Base-by-base conservation (phyloP, 1,140 invertebrate species). In the Anastrepha obliqua region DNA sequence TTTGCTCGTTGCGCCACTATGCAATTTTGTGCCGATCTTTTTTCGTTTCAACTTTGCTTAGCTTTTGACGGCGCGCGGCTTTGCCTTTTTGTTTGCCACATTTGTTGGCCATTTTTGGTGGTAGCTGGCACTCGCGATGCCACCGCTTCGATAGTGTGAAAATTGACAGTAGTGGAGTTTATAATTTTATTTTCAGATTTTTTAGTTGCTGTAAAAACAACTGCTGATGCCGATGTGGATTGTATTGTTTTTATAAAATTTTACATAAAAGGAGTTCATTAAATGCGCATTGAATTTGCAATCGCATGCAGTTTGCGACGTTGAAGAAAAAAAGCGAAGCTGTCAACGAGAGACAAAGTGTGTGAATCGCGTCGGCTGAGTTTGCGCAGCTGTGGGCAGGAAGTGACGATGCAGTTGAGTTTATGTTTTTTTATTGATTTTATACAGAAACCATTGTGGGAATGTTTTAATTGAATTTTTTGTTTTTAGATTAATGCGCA, bases 81-180 rank as follows among this genome's bases (percentile, higher is more conserved):
- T 81, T 55, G 47, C 47, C 47, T 81, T 29, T 29, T 29, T 29
- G 29, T 29, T 81, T 62, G 59, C 58, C 85, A 86, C 85, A 59
- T 60, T 62, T 39, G 55, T n/a, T 62, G 29, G 85, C 85, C 85
- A 86, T 86, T 86, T 86, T 86, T 86, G 85, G 85, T 86, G 85
- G 85, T 86, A 62, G 55, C 39, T 59, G 59, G 29, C 29, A 62
- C 58, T 62, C 5, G 55, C 59, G 85, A 86, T 86, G 85, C 58
- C 85, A 86, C 39, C 59, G 85, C 59, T 59, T 62, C 42, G 85
- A 86, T 86, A 86, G 85, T 86, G 85, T 86, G 85, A 86, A 86
- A 86, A 86, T 62, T 86, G 55, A 86, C 85, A 86, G 85, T 86
- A 86, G 85, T 62, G 29, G 85, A 86, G 55, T 86, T 86, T 86